Evolutionary conservation across 2,113 vertebrate genomes (phyloP), one percentile per base, ranked within the genome.

Genomic region (Rhinogobius similis): DNA sequence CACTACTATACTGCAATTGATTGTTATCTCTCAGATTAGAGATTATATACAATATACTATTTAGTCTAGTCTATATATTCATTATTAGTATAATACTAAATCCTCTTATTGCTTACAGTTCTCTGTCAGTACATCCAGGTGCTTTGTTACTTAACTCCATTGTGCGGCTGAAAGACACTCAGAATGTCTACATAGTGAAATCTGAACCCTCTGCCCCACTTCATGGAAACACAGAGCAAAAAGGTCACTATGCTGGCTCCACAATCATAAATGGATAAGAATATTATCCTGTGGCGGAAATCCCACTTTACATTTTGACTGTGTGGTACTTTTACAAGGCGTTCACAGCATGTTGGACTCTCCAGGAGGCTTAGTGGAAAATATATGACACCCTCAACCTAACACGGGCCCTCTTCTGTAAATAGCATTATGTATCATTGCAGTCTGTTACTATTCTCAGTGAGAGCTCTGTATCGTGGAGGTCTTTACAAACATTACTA

Each of bases 111-210:
- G 20, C 29, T 13, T 32, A 59, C 27, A n/a, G 18, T 61, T 36
- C 27, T n/a, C 27, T 36, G 2, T 20, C 27, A 61, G 27, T 32
- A 36, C 13, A 6, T 56, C 2, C 1, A 55, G 21, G 52, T 55
- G 52, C 53, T 27, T 29, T 59, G 26, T 16, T 32, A 26, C 18
- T 59, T 13, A 58, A 29, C 26, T 56, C 16, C 18, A 59, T 59
- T 36, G 56, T 36, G 58, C 38, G 56, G 14, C 56, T 59, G 56
- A 59, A 32, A 20, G 27, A 50, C 46, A 58, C 41, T 14, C 58
- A 77, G 70, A 83, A 77, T 78, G 62, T 62, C 73, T 68, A 68
- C 83, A 65, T 62, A 82, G 81, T 89, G 86, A 90, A 90, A 90
- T 81, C n/a, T 20, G 86, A 88, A 32, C 67, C 74, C 10, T 20